Percentiles rank a stretch among this genome's conserved stretches.
These are phyloP conservation scores for Rhynchotus rufescens DNA, from an alignment of 2,797 vertebrate species.

Conservation along the genomic window DNA sequence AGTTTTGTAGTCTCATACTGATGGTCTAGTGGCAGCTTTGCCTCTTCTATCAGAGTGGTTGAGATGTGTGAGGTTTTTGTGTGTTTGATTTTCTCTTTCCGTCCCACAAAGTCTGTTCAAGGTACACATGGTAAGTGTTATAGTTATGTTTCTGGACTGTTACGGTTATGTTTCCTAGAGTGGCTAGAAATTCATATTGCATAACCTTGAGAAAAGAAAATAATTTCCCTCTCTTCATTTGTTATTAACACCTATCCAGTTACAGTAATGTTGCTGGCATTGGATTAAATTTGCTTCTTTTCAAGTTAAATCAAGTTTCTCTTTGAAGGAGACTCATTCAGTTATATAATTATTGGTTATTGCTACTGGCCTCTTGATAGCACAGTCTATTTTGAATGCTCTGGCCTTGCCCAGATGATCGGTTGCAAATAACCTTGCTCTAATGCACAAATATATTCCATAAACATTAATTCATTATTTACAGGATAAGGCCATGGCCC, in stretches of 20 bases:
- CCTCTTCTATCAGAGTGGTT: background rate
- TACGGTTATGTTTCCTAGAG: background rate
- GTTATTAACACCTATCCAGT: background rate
- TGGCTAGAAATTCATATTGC: background rate
- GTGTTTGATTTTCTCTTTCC: background rate
- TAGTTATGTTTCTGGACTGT: too few species aligned
- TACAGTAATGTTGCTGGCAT: background rate
- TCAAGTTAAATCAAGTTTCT: background rate
- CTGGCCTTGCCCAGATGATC: background rate
- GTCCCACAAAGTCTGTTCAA: background rate
- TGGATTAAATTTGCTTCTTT: background rate
- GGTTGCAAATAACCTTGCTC: background rate
- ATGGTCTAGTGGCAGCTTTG: background rate
- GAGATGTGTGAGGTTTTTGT: background rate
- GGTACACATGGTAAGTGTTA: too few species aligned
- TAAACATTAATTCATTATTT: background rate
- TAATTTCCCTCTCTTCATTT: background rate
- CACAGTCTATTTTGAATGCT: background rate
- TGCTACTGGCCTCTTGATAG: background rate
- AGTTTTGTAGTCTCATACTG: fast-evolving
- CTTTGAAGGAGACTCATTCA: background rate
- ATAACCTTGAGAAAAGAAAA: background rate
- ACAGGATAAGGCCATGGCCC: background rate
- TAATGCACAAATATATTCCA: background rate
- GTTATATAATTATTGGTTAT: background rate